Conservation (phyloP, 2,888 invertebrate species). For the Ornithoptera priamus region DNA sequence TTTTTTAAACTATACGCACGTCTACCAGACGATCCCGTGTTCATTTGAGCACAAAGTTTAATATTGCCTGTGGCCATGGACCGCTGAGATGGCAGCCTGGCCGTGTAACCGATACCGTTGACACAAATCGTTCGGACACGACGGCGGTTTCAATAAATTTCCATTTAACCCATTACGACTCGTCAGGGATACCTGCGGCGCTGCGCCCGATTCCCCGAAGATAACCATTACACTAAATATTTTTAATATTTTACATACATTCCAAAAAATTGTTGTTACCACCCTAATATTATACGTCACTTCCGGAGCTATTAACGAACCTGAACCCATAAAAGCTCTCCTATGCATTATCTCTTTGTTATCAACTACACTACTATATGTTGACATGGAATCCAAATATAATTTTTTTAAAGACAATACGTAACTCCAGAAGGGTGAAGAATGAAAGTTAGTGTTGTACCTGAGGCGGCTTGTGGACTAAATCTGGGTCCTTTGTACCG, state of each 20-base stretch:
- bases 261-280: not conserved
- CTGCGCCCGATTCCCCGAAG: not conserved
- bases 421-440: too few species aligned
- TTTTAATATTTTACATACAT: not conserved
- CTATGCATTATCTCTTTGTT: not conserved
- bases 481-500: too few species aligned
- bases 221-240: slow-evolving; percentile 1
- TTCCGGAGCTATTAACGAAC: not conserved
- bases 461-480: too few species aligned
- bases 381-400: too few species aligned
- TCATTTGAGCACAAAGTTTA: slow-evolving; percentile 17
- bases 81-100: not conserved
- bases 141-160: slow-evolving; percentile 25
- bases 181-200: slow-evolving; percentile 17
- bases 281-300: not conserved
- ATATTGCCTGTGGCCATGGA: slow-evolving; percentile 4
- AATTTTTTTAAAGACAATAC: too few species aligned
- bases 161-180: slow-evolving; percentile 23
- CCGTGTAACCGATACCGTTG: slow-evolving; percentile 28
- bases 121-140: slow-evolving; percentile 24
- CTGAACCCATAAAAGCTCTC: not conserved
- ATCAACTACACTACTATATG: not conserved
- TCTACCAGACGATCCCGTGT: not conserved
- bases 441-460: too few species aligned
- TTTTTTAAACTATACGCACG: slow-evolving; percentile 16